Conservation (phyloP, 2,113 vertebrate species). For the Urocitellus parryii region DNA sequence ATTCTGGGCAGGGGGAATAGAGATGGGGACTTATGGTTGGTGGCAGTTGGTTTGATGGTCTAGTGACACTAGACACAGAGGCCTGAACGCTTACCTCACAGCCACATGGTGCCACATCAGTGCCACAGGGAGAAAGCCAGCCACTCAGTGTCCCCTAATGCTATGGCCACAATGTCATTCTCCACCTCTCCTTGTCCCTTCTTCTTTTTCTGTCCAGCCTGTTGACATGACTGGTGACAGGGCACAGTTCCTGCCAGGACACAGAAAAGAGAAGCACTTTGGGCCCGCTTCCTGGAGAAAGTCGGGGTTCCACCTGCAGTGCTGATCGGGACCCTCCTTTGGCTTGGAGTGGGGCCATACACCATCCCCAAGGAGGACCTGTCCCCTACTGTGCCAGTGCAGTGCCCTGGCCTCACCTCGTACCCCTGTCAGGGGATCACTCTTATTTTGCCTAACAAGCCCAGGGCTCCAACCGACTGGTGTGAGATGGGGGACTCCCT, state of each 20-base stretch:
- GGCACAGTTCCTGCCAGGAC: not conserved
- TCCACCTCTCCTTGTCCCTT: not conserved
- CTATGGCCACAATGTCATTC: not conserved
- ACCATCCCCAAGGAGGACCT: not conserved
- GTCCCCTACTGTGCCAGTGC: not conserved
- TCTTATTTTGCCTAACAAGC: not conserved
- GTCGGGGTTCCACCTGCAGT: not conserved
- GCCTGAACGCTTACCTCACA: not conserved
- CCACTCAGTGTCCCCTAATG: fast-evolving
- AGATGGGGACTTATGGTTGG: not conserved
- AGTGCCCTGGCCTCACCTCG: not conserved
- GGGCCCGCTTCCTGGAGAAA: not conserved
- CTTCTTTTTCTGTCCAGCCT: not conserved
- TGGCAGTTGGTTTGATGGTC: fast-evolving
- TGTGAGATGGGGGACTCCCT: not conserved
- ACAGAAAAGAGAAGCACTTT: not conserved
- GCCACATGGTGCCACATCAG: not conserved
- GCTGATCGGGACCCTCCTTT: not conserved
- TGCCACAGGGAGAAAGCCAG: not conserved
- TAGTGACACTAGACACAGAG: not conserved
- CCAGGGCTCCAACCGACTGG: not conserved
- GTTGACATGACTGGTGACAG: not conserved
- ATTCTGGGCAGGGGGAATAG: not conserved
- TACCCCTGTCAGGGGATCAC: not conserved
- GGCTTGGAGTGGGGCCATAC: not conserved